Evolutionary conservation across 2,113 vertebrate species (phyloP).

Genomic region (Phycodurus eques): DNA sequence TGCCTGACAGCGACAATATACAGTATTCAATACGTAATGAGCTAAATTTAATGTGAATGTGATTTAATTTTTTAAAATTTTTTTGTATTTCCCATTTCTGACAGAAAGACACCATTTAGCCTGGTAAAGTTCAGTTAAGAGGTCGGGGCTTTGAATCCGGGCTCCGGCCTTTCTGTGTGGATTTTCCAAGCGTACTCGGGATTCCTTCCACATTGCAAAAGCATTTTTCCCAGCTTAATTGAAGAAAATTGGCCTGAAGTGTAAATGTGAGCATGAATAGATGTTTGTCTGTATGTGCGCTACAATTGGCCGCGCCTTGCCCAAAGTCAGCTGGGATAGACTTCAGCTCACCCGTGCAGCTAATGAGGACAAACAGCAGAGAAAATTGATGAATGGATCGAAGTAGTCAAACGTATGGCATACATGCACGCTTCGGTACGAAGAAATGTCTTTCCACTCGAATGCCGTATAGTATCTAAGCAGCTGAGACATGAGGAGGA

Average conservation of each 20-base stretch:
- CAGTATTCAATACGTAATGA: neutral
- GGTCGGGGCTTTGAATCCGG: neutral
- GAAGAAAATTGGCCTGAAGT: neutral
- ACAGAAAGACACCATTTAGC: neutral
- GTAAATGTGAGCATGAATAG: neutral
- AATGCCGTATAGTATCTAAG: constrained; percentile 45
- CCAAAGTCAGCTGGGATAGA: no score
- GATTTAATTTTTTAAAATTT: neutral
- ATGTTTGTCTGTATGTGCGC: neutral
- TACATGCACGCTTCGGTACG: constrained; percentile 21
- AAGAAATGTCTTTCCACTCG: constrained; percentile 34
- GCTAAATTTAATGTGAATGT: neutral
- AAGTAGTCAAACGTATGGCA: neutral
- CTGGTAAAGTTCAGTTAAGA: neutral
- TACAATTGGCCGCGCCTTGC: neutral
- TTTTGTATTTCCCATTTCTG: neutral
- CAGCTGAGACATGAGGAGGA: constrained; percentile 28
- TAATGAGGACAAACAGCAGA: neutral
- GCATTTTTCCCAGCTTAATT: neutral
- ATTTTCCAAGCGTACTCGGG: neutral
- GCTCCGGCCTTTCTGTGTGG: neutral
- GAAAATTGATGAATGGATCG: neutral
- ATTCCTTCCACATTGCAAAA: neutral
- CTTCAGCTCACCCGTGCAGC: neutral
- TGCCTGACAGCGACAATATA: neutral